Evolutionary conservation across 2,113 vertebrate species (phyloP).

Genomic region (Halichoeres trimaculatus): DNA sequence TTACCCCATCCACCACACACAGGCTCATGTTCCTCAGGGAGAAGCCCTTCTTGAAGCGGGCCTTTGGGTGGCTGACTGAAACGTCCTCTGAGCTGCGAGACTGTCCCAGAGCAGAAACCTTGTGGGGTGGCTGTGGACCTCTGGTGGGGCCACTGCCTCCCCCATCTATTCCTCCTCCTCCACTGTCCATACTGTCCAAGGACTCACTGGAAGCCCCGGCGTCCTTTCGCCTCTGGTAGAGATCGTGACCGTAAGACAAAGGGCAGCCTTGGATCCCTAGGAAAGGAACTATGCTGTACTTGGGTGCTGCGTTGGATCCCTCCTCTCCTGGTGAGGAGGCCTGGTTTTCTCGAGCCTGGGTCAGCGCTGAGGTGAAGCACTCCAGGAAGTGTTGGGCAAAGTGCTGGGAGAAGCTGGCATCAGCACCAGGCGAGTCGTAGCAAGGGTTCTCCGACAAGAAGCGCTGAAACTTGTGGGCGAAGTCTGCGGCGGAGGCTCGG

Average conservation of each 20-base stretch:
- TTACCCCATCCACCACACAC: conserved; percentile 95
- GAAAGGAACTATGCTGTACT: conserved; percentile 91
- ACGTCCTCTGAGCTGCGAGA: conserved; percentile 96
- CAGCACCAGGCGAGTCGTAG: conserved; percentile 92
- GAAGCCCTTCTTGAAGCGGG: conserved; percentile 95
- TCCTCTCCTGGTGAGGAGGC: conserved; percentile 75
- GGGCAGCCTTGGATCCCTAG: conserved; percentile 90
- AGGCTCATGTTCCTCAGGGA: conserved; percentile 97
- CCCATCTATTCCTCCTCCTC: conserved; percentile 74
- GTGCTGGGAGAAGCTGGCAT: conserved; percentile 92
- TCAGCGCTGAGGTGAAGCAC: conserved; percentile 90
- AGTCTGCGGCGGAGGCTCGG: conserved; percentile 91
- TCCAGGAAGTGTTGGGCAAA: conserved; percentile 93
- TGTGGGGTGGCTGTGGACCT: conserved; percentile 78
- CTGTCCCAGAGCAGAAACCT: conserved; percentile 88
- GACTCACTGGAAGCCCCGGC: conserved; percentile 87
- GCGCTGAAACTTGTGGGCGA: conserved; percentile 94
- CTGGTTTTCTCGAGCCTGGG: conserved; percentile 82
- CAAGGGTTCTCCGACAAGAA: conserved; percentile 95
- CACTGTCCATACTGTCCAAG: conserved; percentile 90
- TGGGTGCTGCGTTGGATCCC: conserved; percentile 76
- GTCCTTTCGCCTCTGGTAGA: conserved; percentile 85
- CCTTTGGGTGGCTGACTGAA: conserved; percentile 85
- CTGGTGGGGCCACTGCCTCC: conserved; percentile 55
- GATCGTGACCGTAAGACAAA: conserved; percentile 85